Evolutionary conservation across 2,888 invertebrate species (phyloP), one percentile per base, ranked within the genome.

Genomic region (Mesodorylaimus sp.): DNA sequence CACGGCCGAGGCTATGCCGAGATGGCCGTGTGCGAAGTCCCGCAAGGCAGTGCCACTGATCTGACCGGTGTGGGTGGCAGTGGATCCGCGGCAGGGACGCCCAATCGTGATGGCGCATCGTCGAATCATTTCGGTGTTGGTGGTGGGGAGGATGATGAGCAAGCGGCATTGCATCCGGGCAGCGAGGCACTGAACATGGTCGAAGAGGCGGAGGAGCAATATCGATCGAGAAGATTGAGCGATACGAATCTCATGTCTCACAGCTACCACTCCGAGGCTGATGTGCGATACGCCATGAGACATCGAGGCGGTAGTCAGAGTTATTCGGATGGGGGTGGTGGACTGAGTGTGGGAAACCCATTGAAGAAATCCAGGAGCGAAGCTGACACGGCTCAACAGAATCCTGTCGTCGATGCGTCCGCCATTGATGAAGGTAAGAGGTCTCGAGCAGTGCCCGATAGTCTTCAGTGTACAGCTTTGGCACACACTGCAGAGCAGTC

Each of bases 1-100:
- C 81, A 83, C 64, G 88, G 87, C 19, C 91, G 89, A 73, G 87
- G 85, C 0, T 85, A 88, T 71, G 93, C 93, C 0, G 93, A 97
- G 74, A 89, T 95, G 84, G 91, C 91, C 1, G 71, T 74, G 29
- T 7, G 26, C 27, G 27, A 43, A 26, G 13, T 43, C n/a, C n/a
- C n/a, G n/a, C n/a, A n/a, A n/a, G n/a, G n/a, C n/a, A n/a, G n/a
- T n/a, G n/a, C n/a, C n/a, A n/a, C n/a, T n/a, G n/a, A n/a, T n/a
- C n/a, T n/a, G n/a, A n/a, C n/a, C n/a, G n/a, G n/a, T n/a, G n/a
- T n/a, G n/a, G n/a, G n/a, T n/a, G n/a, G n/a, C n/a, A n/a, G n/a
- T n/a, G n/a, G n/a, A n/a, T n/a, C n/a, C n/a, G n/a, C n/a, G n/a
- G n/a, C n/a, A n/a, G n/a, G n/a, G n/a, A n/a, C n/a, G n/a, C n/a